Evolutionary conservation across 2,113 vertebrate genomes (phyloP).

Genomic region (Phylloscopus whistleri): DNA sequence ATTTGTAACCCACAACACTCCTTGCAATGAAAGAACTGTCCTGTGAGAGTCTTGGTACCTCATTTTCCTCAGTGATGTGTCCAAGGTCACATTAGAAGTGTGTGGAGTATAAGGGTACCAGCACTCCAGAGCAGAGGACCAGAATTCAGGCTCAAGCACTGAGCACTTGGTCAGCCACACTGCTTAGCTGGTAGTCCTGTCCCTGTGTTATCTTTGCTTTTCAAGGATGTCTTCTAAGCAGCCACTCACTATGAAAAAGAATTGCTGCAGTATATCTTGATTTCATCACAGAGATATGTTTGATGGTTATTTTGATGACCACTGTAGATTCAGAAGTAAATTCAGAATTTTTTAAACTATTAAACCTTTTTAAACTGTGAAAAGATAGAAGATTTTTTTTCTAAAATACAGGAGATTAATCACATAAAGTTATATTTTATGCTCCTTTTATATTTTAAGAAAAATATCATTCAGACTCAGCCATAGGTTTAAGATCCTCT

Average conservation of each 20-base stretch:
- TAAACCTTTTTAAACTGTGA: neutral
- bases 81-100: neutral
- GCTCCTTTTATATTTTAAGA: neutral
- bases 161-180: neutral
- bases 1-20: neutral
- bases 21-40: neutral
- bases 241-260: neutral
- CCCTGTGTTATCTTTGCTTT: neutral
- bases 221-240: neutral
- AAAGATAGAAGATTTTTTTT: neutral
- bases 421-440: neutral
- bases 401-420: neutral
- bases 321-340: neutral
- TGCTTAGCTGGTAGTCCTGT: neutral
- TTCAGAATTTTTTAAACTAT: neutral
- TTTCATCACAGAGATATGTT: neutral
- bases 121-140: accelerated
- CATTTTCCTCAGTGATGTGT: neutral
- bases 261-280: neutral
- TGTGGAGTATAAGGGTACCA: neutral
- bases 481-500: neutral
- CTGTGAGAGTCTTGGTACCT: neutral
- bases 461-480: neutral
- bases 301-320: neutral
- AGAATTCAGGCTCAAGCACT: neutral